phyloP scores from a whole-genome alignment of 2,797 vertebrate genomes.

The Sebastes cheni region DNA sequence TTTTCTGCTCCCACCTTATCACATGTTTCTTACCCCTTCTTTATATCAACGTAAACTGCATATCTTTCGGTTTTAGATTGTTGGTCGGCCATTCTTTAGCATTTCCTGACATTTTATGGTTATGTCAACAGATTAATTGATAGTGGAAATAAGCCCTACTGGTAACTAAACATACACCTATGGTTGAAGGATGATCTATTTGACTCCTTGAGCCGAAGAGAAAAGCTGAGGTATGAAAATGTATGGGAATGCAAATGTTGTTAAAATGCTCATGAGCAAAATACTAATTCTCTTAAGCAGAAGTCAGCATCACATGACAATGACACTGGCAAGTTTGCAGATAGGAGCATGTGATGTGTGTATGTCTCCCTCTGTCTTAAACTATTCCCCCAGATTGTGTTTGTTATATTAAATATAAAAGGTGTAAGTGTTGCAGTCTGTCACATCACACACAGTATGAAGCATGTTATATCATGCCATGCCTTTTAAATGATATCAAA shows the following conservation, averaged over 20 bases:
- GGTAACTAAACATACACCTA: background rate
- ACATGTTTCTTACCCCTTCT: background rate
- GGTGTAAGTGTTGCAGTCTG: background rate
- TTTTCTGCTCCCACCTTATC: background rate
- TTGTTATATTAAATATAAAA: background rate
- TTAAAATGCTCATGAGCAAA: slow-evolving; percentile 3
- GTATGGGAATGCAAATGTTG: background rate
- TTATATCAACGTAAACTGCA: background rate
- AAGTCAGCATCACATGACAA: slow-evolving; percentile 36
- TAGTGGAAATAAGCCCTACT: background rate
- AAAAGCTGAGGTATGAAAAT: background rate
- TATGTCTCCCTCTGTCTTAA: background rate
- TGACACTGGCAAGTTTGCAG: background rate
- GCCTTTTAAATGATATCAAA: slow-evolving; percentile 5
- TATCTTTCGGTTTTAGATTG: background rate
- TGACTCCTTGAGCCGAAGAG: background rate
- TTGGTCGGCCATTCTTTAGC: background rate
- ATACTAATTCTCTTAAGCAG: background rate
- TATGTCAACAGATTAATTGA: background rate
- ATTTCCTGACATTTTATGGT: background rate
- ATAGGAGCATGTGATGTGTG: background rate
- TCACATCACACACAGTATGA: background rate
- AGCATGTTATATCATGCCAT: background rate
- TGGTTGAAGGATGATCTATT: background rate
- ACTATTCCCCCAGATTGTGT: background rate